A percentile compares a stretch with the other conserved stretches of the same genome.
phyloP scores from a whole-genome alignment of 2,888 invertebrate species.

The Hirtodrosophila histrioides region DNA sequence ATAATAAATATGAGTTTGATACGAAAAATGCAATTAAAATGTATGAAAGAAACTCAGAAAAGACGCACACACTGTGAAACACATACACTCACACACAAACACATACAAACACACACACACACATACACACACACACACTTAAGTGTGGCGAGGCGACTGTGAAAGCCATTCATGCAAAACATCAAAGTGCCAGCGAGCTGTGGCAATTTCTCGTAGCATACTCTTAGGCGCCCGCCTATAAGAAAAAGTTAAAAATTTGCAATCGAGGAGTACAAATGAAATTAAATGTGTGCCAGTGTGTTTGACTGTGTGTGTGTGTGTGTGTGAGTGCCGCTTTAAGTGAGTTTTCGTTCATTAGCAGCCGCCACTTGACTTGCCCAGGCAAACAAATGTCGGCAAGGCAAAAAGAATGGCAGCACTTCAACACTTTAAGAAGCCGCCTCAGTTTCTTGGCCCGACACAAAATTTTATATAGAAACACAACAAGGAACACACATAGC shows the following conservation, averaged over 20 bases:
- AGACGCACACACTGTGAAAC: constrained; percentile 34
- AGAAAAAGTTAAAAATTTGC: constrained; percentile 47
- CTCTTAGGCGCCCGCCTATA: constrained; percentile 38
- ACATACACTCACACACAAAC: constrained; percentile 5
- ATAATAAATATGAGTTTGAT: constrained; percentile 73
- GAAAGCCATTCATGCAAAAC: constrained; percentile 73
- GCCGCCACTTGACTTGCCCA: constrained; percentile 6
- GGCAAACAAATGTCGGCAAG: constrained; percentile 28
- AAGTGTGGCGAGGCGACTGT: constrained; percentile 14
- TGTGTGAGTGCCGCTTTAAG: constrained; percentile 40
- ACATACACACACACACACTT: not conserved
- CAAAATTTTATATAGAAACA: too few species aligned
- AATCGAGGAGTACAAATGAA: constrained; percentile 70
- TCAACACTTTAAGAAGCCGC: constrained; percentile 4
- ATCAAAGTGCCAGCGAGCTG: constrained; percentile 60
- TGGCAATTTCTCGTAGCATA: constrained; percentile 60
- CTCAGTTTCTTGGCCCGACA: not conserved
- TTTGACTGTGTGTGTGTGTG: constrained; percentile 1
- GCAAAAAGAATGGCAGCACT: not conserved
- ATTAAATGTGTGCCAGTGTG: constrained; percentile 49
- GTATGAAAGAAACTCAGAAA: constrained; percentile 58
- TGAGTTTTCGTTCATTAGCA: constrained; percentile 57
- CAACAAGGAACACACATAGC: constrained; percentile 1
- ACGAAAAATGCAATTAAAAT: constrained; percentile 75
- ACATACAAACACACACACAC: constrained; percentile 3